Percentiles rank a stretch among this genome's conserved stretches.
Evolutionary conservation across 2,797 vertebrate genomes (phyloP).

Genomic region (Melanitta fusca): DNA sequence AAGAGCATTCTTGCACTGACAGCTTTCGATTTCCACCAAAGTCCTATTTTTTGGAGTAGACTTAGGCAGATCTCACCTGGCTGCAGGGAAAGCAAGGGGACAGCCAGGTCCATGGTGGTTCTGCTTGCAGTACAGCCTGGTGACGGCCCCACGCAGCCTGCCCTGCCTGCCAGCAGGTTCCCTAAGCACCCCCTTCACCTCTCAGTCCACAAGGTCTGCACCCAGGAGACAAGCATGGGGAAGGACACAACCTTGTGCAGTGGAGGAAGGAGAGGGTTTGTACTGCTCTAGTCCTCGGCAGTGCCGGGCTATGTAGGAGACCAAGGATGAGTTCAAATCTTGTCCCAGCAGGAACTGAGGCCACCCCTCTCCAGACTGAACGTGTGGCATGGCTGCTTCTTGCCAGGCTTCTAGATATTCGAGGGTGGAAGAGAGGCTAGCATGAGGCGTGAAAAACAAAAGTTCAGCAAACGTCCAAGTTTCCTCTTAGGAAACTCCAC

Average conservation of each 20-base stretch:
- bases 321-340: background rate
- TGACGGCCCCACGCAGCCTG: background rate
- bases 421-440: background rate
- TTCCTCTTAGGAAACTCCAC: background rate
- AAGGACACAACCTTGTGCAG: background rate
- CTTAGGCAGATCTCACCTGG: background rate
- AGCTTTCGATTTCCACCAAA: background rate
- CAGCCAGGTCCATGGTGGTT: background rate
- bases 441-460: background rate
- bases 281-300: background rate
- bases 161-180: background rate
- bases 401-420: background rate
- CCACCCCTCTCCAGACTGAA: background rate
- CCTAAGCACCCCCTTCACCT: background rate
- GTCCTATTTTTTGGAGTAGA: background rate
- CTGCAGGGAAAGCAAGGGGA: background rate
- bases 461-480: background rate
- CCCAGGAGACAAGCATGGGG: rapidly evolving
- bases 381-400: background rate
- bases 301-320: background rate
- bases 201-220: background rate
- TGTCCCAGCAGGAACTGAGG: background rate
- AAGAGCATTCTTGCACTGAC: background rate
- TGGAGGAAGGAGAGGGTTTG: background rate
- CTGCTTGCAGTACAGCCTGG: background rate